Percentiles rank a stretch among this genome's conserved stretches.
These are phyloP conservation scores for Eristalinus aeneus DNA, from an alignment of 2,888 invertebrate species.

Conservation along the genomic window DNA sequence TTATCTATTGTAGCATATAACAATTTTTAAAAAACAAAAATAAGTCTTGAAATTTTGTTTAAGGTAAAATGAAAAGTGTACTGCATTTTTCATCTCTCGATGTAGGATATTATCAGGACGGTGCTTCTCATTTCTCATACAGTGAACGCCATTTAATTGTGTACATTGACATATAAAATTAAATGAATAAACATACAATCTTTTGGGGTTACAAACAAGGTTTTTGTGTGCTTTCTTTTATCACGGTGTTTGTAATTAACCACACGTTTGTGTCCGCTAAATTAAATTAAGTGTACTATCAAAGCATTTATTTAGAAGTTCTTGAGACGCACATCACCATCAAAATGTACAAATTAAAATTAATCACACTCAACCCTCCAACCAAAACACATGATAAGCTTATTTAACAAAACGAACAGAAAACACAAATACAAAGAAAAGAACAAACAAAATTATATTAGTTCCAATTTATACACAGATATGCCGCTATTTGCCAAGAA, in stretches of 20 bases:
- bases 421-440: conserved; percentile 11
- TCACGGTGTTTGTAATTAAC: neutral
- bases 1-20: too few species aligned
- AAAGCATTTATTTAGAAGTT: conserved; percentile 30
- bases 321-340: conserved; percentile 53
- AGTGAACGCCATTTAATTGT: neutral
- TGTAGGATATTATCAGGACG: too few species aligned
- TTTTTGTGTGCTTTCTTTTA: neutral
- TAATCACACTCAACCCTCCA: conserved; percentile 31
- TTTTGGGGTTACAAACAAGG: neutral
- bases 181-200: neutral
- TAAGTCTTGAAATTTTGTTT: too few species aligned
- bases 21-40: too few species aligned
- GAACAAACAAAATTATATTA: conserved; percentile 49
- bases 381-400: conserved; percentile 40
- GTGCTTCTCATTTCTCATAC: too few species aligned
- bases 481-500: conserved; percentile 76
- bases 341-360: conserved; percentile 20
- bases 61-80: too few species aligned
- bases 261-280: neutral
- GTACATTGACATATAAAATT: neutral
- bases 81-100: too few species aligned
- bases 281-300: neutral
- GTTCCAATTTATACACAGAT: conserved; percentile 68
- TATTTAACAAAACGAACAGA: conserved; percentile 23